Evolutionary conservation across 53 echinoderm and acorn worm species (phyloP).

Genomic region (Patiria pectinifera): DNA sequence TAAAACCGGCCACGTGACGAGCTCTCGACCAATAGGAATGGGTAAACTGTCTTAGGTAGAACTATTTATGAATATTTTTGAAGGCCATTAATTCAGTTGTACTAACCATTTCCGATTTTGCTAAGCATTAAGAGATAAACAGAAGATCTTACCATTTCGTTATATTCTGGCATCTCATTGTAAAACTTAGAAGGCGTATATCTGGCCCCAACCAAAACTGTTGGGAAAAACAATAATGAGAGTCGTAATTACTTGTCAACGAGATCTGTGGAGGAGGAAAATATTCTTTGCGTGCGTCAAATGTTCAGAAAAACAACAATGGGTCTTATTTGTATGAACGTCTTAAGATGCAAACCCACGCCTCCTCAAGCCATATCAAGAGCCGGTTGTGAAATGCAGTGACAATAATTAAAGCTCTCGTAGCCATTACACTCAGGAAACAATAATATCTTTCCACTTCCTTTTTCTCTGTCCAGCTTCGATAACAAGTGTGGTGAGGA

Average conservation of each 20-base stretch:
- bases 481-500: background rate
- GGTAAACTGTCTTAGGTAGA: too few species aligned
- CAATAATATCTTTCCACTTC: conserved; percentile 1
- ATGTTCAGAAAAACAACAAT: background rate
- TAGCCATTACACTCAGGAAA: background rate
- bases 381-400: background rate
- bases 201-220: conserved; percentile 26
- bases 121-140: background rate
- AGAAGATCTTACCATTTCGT: background rate
- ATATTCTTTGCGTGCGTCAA: background rate
- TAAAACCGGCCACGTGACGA: too few species aligned
- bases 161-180: background rate
- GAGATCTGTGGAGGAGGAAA: background rate
- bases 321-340: background rate
- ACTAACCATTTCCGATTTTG: background rate
- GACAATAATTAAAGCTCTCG: background rate
- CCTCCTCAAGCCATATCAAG: background rate
- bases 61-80: too few species aligned
- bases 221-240: background rate
- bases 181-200: conserved; percentile 30
- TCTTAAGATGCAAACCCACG: background rate
- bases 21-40: too few species aligned
- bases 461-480: background rate
- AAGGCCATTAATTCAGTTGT: too few species aligned
- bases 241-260: background rate